These are phyloP conservation scores for Coregonus suidteri DNA, from an alignment of 2,797 vertebrate genomes.

Conservation along the genomic window DNA sequence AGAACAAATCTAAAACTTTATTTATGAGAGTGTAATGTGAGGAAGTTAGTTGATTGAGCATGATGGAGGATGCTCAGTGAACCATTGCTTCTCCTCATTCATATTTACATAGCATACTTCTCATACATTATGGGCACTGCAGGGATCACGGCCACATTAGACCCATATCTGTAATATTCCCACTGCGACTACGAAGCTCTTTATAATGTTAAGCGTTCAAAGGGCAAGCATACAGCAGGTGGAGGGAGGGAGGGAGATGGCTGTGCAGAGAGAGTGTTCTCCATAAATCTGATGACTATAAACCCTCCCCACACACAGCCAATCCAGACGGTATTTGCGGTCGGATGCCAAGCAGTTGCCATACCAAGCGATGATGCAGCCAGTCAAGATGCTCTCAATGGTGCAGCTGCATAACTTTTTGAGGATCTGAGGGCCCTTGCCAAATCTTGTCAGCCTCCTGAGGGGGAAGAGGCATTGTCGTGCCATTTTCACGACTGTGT, in stretches of 20 bases:
- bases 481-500: too few relatives aligned
- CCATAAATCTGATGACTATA: constrained; percentile 31
- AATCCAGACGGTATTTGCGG: too few relatives aligned
- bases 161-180: constrained; percentile 47
- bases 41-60: constrained; percentile 21
- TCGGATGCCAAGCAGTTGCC: too few relatives aligned
- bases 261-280: constrained; percentile 16
- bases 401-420: too few relatives aligned
- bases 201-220: constrained; percentile 54
- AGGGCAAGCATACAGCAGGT: constrained; percentile 38
- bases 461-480: too few relatives aligned
- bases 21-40: background rate
- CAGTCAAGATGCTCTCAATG: too few relatives aligned
- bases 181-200: constrained; percentile 37
- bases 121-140: constrained; percentile 30
- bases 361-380: too few relatives aligned
- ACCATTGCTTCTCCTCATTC: background rate
- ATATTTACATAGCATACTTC: constrained; percentile 1
- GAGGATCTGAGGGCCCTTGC: too few relatives aligned
- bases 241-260: constrained; percentile 11
- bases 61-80: constrained; percentile 14
- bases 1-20: too few relatives aligned
- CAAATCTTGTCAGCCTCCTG: too few relatives aligned
- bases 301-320: background rate
- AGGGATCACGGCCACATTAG: constrained; percentile 31